phyloP scores from a whole-genome alignment of 2,888 invertebrate genomes.

The Cerastis leucographa region DNA sequence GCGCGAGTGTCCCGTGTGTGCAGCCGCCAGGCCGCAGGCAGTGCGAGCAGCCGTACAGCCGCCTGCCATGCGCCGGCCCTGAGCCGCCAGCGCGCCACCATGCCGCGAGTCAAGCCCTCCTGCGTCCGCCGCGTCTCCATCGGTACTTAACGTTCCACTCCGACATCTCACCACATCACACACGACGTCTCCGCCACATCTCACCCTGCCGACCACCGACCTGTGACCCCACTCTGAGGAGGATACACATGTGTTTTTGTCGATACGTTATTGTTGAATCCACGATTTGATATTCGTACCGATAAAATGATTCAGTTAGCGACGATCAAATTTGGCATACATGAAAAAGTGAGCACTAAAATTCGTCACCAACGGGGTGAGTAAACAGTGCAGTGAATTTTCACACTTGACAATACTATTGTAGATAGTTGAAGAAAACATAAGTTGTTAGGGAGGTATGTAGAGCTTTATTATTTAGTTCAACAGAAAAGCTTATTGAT shows the following conservation, averaged over 20 bases:
- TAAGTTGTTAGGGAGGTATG: slow-evolving; percentile 68
- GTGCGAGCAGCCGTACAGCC: slow-evolving; percentile 67
- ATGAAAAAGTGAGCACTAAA: slow-evolving; percentile 90
- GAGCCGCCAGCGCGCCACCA: slow-evolving; percentile 83
- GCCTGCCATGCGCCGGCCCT: slow-evolving; percentile 88
- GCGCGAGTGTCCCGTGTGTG: slow-evolving; percentile 76
- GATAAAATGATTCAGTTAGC: slow-evolving; percentile 92
- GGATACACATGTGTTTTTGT: slow-evolving; percentile 72
- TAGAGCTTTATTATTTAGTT: slow-evolving; percentile 48
- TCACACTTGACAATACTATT: slow-evolving; percentile 62
- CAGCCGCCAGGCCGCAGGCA: slow-evolving; percentile 63
- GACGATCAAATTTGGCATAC: slow-evolving; percentile 92
- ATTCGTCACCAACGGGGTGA: slow-evolving; percentile 87
- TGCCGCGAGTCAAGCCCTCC: slow-evolving; percentile 90
- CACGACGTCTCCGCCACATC: slow-evolving; percentile 67
- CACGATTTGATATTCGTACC: slow-evolving; percentile 70
- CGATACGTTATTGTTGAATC: slow-evolving; percentile 67
- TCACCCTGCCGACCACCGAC: slow-evolving; percentile 64
- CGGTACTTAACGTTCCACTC: slow-evolving; percentile 85
- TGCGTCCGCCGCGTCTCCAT: slow-evolving; percentile 90
- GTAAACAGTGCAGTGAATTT: slow-evolving; percentile 89
- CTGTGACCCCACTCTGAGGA: slow-evolving; percentile 76
- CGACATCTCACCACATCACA: slow-evolving; percentile 77
- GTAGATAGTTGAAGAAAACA: slow-evolving; percentile 61
- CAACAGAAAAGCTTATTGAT: slow-evolving; percentile 23